Evolutionary conservation across 2,113 vertebrate species (phyloP).

Genomic region (Cavia porcellus): DNA sequence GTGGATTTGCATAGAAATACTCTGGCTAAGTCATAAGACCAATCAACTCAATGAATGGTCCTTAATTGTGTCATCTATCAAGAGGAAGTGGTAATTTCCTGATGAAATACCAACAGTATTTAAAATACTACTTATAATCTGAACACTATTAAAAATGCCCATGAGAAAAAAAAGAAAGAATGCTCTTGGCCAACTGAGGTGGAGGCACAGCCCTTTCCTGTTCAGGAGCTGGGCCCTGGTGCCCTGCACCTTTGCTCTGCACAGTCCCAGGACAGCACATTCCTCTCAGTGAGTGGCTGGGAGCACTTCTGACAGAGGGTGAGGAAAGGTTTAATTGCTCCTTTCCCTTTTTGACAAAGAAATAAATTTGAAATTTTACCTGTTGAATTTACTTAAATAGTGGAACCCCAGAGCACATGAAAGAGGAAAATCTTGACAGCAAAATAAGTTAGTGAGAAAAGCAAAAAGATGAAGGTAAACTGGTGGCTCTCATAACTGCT

Average conservation of each 20-base stretch:
- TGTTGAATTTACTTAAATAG: conserved; percentile 35
- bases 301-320: not conserved
- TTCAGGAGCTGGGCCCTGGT: not conserved
- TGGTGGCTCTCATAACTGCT: not conserved
- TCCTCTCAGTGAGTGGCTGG: not conserved
- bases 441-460: not conserved
- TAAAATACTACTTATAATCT: conserved; percentile 4
- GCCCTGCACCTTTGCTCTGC: not conserved
- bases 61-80: conserved; percentile 5
- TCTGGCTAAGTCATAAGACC: conserved; percentile 7
- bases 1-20: conserved; percentile 20
- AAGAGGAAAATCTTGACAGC: not conserved
- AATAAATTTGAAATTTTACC: conserved; percentile 35
- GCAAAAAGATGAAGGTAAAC: not conserved
- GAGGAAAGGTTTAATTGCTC: conserved; percentile 39
- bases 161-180: too few relatives aligned
- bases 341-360: conserved; percentile 44
- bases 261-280: not conserved
- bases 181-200: not conserved
- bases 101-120: conserved; percentile 36
- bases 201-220: not conserved
- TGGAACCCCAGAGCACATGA: not conserved
- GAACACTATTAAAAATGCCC: not conserved
- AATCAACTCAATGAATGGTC: not conserved
- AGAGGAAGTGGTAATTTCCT: conserved; percentile 25